Evolutionary conservation across 2,797 vertebrate species (phyloP), one percentile per base, ranked within the genome.

Genomic region (Macropodus opercularis): DNA sequence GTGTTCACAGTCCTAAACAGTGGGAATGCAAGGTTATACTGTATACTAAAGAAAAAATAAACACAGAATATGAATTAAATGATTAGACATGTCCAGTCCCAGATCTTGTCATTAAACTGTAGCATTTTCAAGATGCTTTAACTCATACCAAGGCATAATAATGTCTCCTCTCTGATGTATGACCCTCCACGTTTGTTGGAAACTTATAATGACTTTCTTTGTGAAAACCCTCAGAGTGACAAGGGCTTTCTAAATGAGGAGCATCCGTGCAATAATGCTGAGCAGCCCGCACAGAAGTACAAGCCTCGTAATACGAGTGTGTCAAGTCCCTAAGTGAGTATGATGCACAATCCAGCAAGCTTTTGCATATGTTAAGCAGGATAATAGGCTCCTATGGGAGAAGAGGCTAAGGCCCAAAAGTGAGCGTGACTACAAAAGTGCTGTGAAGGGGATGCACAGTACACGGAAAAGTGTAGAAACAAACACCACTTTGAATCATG

Each of bases 301-400:
- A 38, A 76, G 86, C 70, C 75, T 86, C 79, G 50, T 72, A 86
- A 84, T 64, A 81, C 66, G 77, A 91, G 87, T 75, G 86, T 90
- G 89, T 92, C 90, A 88, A 83, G 88, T 92, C 90, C 90, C 88
- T 75, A 50, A 90, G 90, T 87, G 92, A 91, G 90, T 91, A 83
- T 79, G 84, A 87, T 88, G 85, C 85, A 86, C 88, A 86, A 90
- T 88, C 83, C 81, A 83, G 80, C 67, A 63, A 77, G 86, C 79
- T 88, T 83, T 83, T 93, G 91, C 88, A 92, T 93, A 90, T 90
- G 90, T 84, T 90, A 90, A 90, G 88, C 69, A 87, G 81, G 87
- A 90, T 90, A 91, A 92, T 87, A 86, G 80, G 84, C 72, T 92
- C 91, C 90, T 88, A 61, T 84, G 88, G 91, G 90, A 90, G 72